Base-by-base conservation (phyloP, 2,113 vertebrate species). In the Spermophilus dauricus region DNA sequence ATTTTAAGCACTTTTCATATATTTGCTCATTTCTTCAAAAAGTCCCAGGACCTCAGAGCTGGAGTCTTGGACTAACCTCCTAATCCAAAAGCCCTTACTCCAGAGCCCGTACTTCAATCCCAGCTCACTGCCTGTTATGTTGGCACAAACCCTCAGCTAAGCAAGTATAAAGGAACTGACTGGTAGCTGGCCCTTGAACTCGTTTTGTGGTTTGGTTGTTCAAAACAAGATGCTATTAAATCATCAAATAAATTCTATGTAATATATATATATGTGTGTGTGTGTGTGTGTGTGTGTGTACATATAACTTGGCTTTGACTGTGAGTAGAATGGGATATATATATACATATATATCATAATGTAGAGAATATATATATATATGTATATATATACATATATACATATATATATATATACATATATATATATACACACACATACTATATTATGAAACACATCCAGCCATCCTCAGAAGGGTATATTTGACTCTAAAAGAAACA, bases 401-500 rank as follows among this genome's bases (percentile, higher is more conserved):
- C 1, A 45, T 45, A 8, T 45, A 45, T 9, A 45, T 45, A 45
- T 45, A n/a, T n/a, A n/a, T n/a, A 45, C 4, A 45, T 45, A 45
- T 45, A 45, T 45, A 45, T 45, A 45, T 8, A 8, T 8, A 45
- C 4, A 39, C 4, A 42, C 4, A 42, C 39, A 42, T 45, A 45
- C 42, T 45, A 9, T 45, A 82, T 76, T 89, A 78, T 69, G 39
- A 39, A 80, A 32, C 18, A 61, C 34, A 73, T 80, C 34, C 72
- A 70, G 7, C 12, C 81, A 7, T 84, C 63, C 45, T 67, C n/a
- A 63, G 56, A 78, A 87, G 20, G 13, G 30, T 24, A 10, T 42
- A 30, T 87, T 93, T 88, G n/a, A 87, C 24, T 53, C 20, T 48
- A n/a, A 95, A 85, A 28, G 30, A 72, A 87, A 88, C 5, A 88